Base-by-base conservation (phyloP, 2,888 invertebrate species). In the Rhingia campestris region DNA sequence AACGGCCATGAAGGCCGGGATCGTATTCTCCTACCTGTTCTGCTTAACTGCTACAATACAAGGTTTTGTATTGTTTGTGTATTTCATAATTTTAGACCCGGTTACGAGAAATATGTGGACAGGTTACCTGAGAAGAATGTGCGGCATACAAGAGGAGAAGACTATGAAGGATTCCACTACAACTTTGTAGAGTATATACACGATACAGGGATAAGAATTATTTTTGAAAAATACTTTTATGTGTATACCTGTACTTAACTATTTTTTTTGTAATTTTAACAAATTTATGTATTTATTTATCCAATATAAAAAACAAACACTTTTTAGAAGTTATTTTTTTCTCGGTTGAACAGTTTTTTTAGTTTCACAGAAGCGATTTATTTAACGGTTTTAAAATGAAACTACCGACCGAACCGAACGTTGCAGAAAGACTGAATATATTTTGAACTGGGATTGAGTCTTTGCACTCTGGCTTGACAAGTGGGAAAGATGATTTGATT, bases 61-160 rank as follows among this genome's bases (percentile, higher is more conserved):
- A 88, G 94, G 94, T 0, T 94, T 94, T 88, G 93, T 94, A 6
- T 89, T 94, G 10, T 94, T 94, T 87, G 88, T 94, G 10, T 94
- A 94, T 89, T 94, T 94, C 88, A 92, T 94, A 4, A 88, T 94
- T 32, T 91, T 93, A 77, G 94, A 94, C 88, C 92, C 93, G 1
- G 89, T 90, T 6, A 93, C 94, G 6, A 91, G 94, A 67, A 92
- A 91, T 51, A 89, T 93, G 87, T 94, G 94, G 94, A 53, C 77
- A 2, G 86, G 84, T 10, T 86, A 79, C 61, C 72, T 87, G 4
- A 85, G 84, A 30, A 74, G 70, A 41, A 66, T 66, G 37, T 80
- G 74, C 22, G 80, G 75, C 59, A 33, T 70, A 0, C 74, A 80
- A 32, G 58, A 66, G 49, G 56, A 80, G n/a, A 81, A 82, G 67